Conservation (phyloP, 2,113 vertebrate species). For the Lates calcarifer region DNA sequence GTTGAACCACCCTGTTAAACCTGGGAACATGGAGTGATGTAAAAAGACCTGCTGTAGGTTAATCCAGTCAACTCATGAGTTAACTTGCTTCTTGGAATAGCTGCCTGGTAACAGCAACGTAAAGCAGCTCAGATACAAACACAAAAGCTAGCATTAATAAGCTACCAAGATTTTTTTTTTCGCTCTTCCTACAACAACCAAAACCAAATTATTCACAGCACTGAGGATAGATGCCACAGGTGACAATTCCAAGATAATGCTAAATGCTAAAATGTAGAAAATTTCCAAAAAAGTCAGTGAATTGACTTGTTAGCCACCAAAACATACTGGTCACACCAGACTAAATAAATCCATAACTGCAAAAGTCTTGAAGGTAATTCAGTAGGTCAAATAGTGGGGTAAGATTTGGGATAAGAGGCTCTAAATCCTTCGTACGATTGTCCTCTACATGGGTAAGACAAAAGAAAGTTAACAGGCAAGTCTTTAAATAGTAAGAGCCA, state of each 20-base stretch:
- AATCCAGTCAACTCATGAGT: not conserved
- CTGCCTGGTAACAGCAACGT: constrained; percentile 26
- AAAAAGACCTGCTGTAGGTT: constrained; percentile 13
- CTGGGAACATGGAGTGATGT: not conserved
- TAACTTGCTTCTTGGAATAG: constrained; percentile 27
- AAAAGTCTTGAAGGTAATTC: not conserved
- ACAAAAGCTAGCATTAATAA: constrained; percentile 16
- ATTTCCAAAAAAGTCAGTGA: not conserved
- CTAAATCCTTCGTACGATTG: constrained; percentile 47
- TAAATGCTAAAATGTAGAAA: not conserved
- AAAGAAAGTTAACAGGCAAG: constrained; percentile 75
- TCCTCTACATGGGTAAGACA: constrained; percentile 74
- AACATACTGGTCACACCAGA: not conserved
- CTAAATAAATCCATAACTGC: not conserved
- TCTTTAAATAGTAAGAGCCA: constrained; percentile 82
- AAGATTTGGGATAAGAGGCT: constrained; percentile 26
- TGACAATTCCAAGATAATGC: not conserved
- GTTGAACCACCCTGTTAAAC: not conserved
- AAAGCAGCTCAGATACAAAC: constrained; percentile 29
- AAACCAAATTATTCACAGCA: not conserved
- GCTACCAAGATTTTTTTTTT: not conserved
- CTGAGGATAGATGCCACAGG: not conserved
- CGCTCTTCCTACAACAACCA: not conserved
- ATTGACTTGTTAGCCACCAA: not conserved
- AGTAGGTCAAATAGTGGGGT: constrained; percentile 4